Evolutionary conservation across 92 coral and sea anemone genomes (phyloP), one percentile per base, ranked within the genome.

Genomic region (Porites divaricata): DNA sequence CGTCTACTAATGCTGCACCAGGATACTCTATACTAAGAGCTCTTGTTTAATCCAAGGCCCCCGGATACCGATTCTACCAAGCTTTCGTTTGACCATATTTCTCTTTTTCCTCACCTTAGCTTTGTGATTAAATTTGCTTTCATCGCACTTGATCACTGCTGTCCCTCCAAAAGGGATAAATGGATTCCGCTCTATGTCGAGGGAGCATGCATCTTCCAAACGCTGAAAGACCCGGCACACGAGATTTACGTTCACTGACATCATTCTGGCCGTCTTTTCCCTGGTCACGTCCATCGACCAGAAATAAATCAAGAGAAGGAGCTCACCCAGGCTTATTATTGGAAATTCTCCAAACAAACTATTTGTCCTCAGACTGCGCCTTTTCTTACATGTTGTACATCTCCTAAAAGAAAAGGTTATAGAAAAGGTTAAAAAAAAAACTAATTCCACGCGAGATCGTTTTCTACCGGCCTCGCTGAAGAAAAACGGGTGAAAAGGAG

Each of bases 301-400:
- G 22, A 86, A 69, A 53, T 83, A 78, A 4, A 83, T 57, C 14
- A 82, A 12, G 12, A 72, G 28, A 1, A 90, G 12, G 5, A 83
- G 9, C 19, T 81, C 86, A 3, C 85, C 79, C 8, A 90, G 82
- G 1, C 72, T 14, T 6, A 64, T 35, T 71, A 86, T 86, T 0
- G 90, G 93, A n/a, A 72, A 77, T 21, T 77, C 14, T 4, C 28
- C 93, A 25, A 56, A 90, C 86, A 61, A 90, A 81, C 90, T 86
- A 83, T 83, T 83, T 64, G 83, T 78, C 19, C 89, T 59, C 20
- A 90, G 13, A 48, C 78, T 70, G 58, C 72, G 35, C 77, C 66
- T 80, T 77, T 81, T 90, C 63, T 25, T 51, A 64, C 93, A 90
- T 1, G n/a, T 62, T 1, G 54, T 52, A 45, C 88, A 90, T 82